Percentiles rank a stretch among this genome's conserved stretches.
These are phyloP conservation scores for Pygoscelis adeliae DNA, from an alignment of 2,113 vertebrate species.

Conservation along the genomic window DNA sequence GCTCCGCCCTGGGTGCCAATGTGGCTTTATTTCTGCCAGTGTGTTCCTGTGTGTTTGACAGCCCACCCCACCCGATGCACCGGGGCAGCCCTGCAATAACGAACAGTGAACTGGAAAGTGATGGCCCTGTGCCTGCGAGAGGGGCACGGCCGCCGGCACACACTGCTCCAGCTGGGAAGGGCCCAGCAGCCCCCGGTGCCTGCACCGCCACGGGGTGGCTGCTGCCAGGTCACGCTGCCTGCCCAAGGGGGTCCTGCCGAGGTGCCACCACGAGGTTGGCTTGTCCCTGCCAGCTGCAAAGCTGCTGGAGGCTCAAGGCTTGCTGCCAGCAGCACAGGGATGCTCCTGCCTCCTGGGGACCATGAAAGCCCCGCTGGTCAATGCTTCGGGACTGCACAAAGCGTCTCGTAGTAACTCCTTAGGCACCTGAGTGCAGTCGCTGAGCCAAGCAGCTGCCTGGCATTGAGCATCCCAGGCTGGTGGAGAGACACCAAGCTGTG, in stretches of 20 bases:
- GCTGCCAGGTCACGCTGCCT: neutral
- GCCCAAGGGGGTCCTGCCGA: fast-evolving
- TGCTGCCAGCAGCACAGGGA: neutral
- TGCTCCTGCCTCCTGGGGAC: neutral
- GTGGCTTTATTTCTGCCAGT: neutral
- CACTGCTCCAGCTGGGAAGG: fast-evolving
- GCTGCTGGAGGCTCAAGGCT: neutral
- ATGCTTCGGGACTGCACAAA: neutral
- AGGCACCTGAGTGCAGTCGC: fast-evolving
- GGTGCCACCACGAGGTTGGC: fast-evolving
- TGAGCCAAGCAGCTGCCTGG: neutral
- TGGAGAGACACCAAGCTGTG: fast-evolving
- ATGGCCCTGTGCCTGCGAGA: fast-evolving
- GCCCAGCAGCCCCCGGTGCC: neutral
- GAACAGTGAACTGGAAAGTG: neutral
- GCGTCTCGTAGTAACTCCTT: neutral
- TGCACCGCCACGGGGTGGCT: fast-evolving
- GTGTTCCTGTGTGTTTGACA: fast-evolving
- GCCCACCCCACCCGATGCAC: fast-evolving
- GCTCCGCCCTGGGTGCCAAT: neutral
- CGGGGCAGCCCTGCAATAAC: fast-evolving
- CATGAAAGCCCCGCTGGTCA: fast-evolving
- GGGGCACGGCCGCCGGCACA: neutral
- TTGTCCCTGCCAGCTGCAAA: neutral
- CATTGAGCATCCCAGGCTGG: fast-evolving